These are phyloP conservation scores for Bombus soroeensis DNA, from an alignment of 1,140 invertebrate species.

Conservation along the genomic window DNA sequence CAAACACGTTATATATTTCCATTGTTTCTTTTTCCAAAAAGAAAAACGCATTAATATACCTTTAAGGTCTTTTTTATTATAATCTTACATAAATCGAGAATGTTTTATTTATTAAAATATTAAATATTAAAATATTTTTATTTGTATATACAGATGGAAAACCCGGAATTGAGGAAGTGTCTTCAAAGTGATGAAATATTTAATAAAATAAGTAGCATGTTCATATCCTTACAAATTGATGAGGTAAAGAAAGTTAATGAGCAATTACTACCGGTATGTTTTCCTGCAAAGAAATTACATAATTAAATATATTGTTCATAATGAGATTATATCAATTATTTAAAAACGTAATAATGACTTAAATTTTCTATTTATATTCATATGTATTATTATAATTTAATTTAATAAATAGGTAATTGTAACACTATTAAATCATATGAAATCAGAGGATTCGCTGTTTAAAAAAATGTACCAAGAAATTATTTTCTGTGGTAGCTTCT, in stretches of 20 bases:
- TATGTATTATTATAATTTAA: conserved; percentile 13
- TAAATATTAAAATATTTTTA: background rate
- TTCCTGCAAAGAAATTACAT: background rate
- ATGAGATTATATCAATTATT: background rate
- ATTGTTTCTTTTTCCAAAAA: background rate
- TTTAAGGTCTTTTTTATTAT: background rate
- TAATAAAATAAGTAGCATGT: conserved; percentile 41
- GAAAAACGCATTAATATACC: background rate
- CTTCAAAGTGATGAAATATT: conserved; percentile 31
- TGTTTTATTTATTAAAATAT: background rate
- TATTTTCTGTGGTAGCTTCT: conserved; percentile 83
- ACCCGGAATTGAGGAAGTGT: background rate
- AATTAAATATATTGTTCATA: conserved; percentile 7
- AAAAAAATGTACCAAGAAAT: conserved; percentile 68
- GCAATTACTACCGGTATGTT: conserved; percentile 40
- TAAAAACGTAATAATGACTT: background rate
- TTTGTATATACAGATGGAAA: background rate
- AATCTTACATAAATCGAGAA: background rate
- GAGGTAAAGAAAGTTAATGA: conserved; percentile 40
- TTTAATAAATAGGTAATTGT: conserved; percentile 57
- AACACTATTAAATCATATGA: conserved; percentile 65
- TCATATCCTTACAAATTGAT: conserved; percentile 44
- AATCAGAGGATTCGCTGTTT: conserved; percentile 71
- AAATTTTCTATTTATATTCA: background rate
- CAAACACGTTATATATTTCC: background rate